Evolutionary conservation across 2,888 invertebrate genomes (phyloP).

Genomic region (Tortrix viridana): DNA sequence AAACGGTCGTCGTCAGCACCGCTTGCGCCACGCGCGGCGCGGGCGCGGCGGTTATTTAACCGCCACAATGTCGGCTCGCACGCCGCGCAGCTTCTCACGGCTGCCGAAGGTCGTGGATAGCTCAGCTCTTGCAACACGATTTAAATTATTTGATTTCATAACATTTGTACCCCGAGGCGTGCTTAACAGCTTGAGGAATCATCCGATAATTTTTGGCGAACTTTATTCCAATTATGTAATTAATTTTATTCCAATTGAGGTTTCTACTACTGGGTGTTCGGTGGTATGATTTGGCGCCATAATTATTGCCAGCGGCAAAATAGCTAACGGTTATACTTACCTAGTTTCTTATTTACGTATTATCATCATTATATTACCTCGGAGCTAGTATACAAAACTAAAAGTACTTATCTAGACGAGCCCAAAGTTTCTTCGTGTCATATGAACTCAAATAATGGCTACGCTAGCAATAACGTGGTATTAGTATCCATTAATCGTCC

Average conservation of each 20-base stretch:
- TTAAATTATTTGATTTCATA: conserved; percentile 82
- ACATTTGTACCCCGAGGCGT: conserved; percentile 64
- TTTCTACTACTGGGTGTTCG: conserved; percentile 30
- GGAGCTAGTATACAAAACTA: too few species aligned
- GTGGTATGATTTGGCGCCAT: conserved; percentile 13
- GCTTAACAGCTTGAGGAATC: conserved; percentile 46
- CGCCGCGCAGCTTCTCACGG: conserved; percentile 76
- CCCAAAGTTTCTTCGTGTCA: too few species aligned
- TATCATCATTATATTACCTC: background rate
- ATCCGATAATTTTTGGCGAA: conserved; percentile 36
- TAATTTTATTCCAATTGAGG: conserved; percentile 32
- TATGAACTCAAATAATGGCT: too few species aligned
- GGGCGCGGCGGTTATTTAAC: conserved; percentile 78
- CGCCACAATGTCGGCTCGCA: conserved; percentile 78
- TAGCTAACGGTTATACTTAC: background rate
- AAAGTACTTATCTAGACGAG: too few species aligned
- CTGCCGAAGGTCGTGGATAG: conserved; percentile 79
- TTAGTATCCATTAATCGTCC: too few species aligned
- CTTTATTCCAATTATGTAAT: conserved; percentile 32
- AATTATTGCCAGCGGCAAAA: conserved; percentile 23
- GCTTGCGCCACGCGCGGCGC: conserved; percentile 65
- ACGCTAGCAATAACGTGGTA: too few species aligned
- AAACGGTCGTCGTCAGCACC: conserved; percentile 44
- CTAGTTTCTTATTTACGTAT: background rate
- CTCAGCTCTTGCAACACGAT: conserved; percentile 77